Evolutionary conservation across 92 coral and sea anemone species (phyloP), one percentile per base, ranked within the genome.

Genomic region (Muricea muricata): DNA sequence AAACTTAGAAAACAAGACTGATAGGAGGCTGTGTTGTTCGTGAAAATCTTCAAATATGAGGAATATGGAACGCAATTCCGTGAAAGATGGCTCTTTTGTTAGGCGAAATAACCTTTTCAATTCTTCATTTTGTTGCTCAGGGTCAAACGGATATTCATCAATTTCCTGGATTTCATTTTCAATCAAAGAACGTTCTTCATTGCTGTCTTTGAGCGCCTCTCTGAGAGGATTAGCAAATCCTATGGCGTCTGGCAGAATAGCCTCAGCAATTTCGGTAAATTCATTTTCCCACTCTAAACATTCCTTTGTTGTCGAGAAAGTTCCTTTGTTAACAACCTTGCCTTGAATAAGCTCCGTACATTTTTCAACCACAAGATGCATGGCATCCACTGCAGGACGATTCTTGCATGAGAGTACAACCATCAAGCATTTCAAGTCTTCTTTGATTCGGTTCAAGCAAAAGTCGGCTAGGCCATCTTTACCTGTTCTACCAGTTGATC

Each of bases 341-440:
- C 74, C 42, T 35, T 50, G 70, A 42, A 86, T 33, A 37, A 86
- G 89, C 33, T 86, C 54, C 29, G 89, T 47, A 40, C 84, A 75
- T 81, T 88, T 75, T 15, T 86, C 84, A 54, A 95, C 18, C 28
- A 91, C 89, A 33, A 34, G 78, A 74, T 95, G 98, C 75, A 95
- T 57, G 84, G 87, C 77, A 18, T 90, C 78, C 75, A 93, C 45
- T 41, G 88, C 84, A 40, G 79, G 78, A 48, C 93, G 94, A 65
- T 89, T 90, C n/a, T 79, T 90, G 14, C 93, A 94, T 60, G 84
- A 83, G 29, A 93, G 60, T 17, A 95, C 55, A 26, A 37, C 55
- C 67, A 80, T 65, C 45, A 95, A 89, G 55, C 79, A 92, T 31
- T 31, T 54, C 37, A 95, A 48, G 60, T 95, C 97, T 17, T 75